Conservation (phyloP, 2,888 invertebrate genomes). For the Scaptodrosophila latifasciaeformis region DNA sequence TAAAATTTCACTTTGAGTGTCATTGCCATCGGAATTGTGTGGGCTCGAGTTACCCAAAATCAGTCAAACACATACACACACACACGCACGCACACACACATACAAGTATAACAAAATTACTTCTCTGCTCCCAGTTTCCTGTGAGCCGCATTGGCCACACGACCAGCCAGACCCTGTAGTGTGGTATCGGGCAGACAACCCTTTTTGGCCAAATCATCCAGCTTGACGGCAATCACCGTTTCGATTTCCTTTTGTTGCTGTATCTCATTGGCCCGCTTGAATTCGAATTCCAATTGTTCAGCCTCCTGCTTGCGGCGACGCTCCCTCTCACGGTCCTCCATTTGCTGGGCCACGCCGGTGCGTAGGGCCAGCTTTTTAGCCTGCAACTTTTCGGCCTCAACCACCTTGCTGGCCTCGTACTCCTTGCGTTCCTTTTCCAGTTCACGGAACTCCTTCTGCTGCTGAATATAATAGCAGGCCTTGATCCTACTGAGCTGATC, state of each 20-base stretch:
- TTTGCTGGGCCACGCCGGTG: slow-evolving; percentile 42
- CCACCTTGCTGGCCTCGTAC: slow-evolving; percentile 26
- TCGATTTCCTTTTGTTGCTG: slow-evolving; percentile 50
- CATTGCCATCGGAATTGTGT: too few relatives aligned
- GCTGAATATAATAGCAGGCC: slow-evolving; percentile 45
- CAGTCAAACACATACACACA: too few relatives aligned
- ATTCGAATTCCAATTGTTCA: slow-evolving; percentile 28
- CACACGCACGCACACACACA: too few relatives aligned
- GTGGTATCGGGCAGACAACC: slow-evolving; percentile 36
- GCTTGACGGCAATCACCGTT: slow-evolving; percentile 48
- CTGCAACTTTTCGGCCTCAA: slow-evolving; percentile 26
- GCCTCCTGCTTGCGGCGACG: slow-evolving; percentile 42
- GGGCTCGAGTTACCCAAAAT: too few relatives aligned
- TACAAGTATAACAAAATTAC: too few relatives aligned
- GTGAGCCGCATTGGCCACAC: slow-evolving; percentile 22
- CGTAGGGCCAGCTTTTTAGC: slow-evolving; percentile 30
- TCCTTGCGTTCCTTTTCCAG: slow-evolving; percentile 23
- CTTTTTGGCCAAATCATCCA: slow-evolving; percentile 42
- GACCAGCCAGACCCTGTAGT: slow-evolving; percentile 38
- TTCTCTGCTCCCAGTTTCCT: slow-evolving; percentile 25
- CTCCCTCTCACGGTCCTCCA: slow-evolving; percentile 45
- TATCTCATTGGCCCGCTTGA: slow-evolving; percentile 16
- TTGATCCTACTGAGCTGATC: slow-evolving; percentile 32
- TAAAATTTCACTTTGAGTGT: too few relatives aligned
- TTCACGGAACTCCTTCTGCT: slow-evolving; percentile 36